Conservation (phyloP, 1,140 invertebrate species). For the Bombus waltoni region DNA sequence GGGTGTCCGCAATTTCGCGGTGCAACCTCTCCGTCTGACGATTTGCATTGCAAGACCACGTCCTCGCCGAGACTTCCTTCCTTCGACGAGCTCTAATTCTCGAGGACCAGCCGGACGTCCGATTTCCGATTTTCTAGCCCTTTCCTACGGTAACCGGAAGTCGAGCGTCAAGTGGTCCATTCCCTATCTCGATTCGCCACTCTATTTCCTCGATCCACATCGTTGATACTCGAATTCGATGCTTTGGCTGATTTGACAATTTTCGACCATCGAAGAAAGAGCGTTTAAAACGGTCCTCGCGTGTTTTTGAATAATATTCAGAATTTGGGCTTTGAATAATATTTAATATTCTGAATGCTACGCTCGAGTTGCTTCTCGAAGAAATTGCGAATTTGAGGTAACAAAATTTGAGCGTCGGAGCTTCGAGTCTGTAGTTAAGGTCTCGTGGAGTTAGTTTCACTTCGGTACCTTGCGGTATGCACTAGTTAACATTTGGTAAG, state of each 20-base stretch:
- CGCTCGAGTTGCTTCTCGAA: not conserved
- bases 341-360: not conserved
- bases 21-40: conserved; percentile 44
- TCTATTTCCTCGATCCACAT: conserved; percentile 26
- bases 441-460: not conserved
- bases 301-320: not conserved
- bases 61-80: conserved; percentile 44
- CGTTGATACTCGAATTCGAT: not conserved
- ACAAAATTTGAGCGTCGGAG: not conserved
- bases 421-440: not conserved
- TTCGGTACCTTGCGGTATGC: not conserved
- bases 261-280: not conserved
- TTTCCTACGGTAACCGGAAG: conserved; percentile 20
- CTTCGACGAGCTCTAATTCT: conserved; percentile 53
- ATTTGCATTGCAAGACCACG: conserved; percentile 65
- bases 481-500: not conserved
- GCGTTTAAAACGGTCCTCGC: too few relatives aligned
- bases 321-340: not conserved
- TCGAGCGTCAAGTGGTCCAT: conserved; percentile 36
- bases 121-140: conserved; percentile 40
- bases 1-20: conserved; percentile 62
- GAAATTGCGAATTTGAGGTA: not conserved
- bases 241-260: conserved; percentile 14
- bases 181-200: not conserved
- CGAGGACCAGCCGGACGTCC: conserved; percentile 51